Evolutionary conservation across 2,113 vertebrate species (phyloP).

Genomic region (Anhinga rufa): DNA sequence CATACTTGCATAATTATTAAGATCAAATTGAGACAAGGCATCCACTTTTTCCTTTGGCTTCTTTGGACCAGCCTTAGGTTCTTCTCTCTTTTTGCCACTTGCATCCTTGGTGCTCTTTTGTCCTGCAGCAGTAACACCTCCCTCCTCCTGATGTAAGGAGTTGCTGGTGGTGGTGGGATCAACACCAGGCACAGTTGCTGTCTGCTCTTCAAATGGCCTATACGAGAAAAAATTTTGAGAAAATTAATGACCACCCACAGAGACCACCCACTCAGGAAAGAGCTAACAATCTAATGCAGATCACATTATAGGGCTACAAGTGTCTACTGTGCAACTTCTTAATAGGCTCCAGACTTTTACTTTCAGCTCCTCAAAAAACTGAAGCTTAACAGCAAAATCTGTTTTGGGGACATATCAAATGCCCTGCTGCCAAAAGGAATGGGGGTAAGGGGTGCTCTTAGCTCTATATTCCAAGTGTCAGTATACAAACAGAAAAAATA

Average conservation of each 20-base stretch:
- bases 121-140: slow-evolving; percentile 50
- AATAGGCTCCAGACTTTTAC: not conserved
- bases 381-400: not conserved
- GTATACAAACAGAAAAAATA: not conserved
- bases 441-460: not conserved
- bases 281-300: not conserved
- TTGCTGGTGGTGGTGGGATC: slow-evolving; percentile 61
- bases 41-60: slow-evolving; percentile 96
- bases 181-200: slow-evolving; percentile 25
- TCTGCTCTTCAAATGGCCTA: slow-evolving; percentile 77
- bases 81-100: slow-evolving; percentile 86
- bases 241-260: not conserved
- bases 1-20: slow-evolving; percentile 99
- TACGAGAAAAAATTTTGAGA: not conserved
- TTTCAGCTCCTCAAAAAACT: not conserved
- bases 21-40: slow-evolving; percentile 96
- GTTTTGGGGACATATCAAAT: not conserved
- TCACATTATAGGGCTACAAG: not conserved
- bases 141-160: slow-evolving; percentile 75
- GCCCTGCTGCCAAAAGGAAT: not conserved
- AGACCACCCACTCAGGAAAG: not conserved
- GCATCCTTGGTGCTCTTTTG: slow-evolving; percentile 82
- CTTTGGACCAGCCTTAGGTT: slow-evolving; percentile 86
- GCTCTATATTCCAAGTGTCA: not conserved
- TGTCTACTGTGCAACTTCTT: not conserved